Evolutionary conservation across 2,113 vertebrate species (phyloP).

Genomic region (Alectura lathami): DNA sequence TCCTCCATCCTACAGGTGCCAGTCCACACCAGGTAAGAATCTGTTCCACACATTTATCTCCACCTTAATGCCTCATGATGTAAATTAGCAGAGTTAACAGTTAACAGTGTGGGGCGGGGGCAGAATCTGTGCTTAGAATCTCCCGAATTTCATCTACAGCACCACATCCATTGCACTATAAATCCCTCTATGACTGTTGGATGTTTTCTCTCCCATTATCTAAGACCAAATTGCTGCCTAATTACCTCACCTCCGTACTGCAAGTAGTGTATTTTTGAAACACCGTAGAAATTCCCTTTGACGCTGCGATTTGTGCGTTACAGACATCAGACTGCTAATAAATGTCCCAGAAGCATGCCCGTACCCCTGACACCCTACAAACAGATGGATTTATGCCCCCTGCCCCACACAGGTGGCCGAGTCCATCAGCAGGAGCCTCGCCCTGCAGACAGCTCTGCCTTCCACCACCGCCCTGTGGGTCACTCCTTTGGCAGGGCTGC

Average conservation of each 20-base stretch:
- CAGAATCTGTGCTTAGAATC: neutral
- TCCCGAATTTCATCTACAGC: neutral
- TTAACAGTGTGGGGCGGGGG: neutral
- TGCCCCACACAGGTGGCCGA: fast-evolving
- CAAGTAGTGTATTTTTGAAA: neutral
- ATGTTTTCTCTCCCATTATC: neutral
- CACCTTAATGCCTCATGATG: neutral
- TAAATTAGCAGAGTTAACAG: neutral
- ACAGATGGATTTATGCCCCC: neutral
- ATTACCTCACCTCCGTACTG: neutral
- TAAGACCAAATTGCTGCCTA: neutral
- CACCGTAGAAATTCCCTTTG: neutral
- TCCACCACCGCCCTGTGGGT: fast-evolving
- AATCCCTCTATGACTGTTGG: neutral
- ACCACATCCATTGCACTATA: neutral
- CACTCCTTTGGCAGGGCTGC: neutral
- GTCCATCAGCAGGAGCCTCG: neutral
- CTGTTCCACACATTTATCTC: neutral
- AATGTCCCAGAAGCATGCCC: neutral
- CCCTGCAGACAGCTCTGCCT: neutral
- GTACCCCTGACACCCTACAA: neutral
- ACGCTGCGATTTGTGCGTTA: neutral
- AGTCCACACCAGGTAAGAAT: neutral
- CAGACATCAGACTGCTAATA: neutral
- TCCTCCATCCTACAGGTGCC: neutral